These are phyloP conservation scores for Netelia virgata DNA, from an alignment of 2,888 invertebrate species.

Conservation along the genomic window DNA sequence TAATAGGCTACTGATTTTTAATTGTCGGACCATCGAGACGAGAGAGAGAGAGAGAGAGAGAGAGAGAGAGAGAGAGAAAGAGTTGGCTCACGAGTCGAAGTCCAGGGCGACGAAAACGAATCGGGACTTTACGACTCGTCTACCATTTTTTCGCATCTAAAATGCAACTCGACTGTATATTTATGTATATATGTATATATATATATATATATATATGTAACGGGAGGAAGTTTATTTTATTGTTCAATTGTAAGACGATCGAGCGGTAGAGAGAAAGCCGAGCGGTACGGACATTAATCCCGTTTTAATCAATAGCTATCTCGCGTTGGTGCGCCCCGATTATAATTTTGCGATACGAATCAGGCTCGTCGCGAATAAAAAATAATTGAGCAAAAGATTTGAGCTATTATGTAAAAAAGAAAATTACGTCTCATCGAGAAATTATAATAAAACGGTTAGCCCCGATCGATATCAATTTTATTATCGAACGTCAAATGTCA, in stretches of 20 bases:
- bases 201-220: conserved; percentile 36
- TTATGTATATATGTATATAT: conserved; percentile 5
- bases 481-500: no score
- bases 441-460: no score
- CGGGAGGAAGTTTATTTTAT: conserved; percentile 53
- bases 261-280: neutral
- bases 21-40: conserved; percentile 13
- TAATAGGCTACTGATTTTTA: conserved; percentile 41
- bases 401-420: no score
- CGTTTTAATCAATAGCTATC: conserved; percentile 65
- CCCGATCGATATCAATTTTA: no score
- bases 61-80: conserved; percentile 16
- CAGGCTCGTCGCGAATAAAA: conserved; percentile 12
- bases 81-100: conserved; percentile 17
- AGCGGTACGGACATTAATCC: conserved; percentile 52
- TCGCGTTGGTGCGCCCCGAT: conserved; percentile 45
- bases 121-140: conserved; percentile 66
- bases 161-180: conserved; percentile 36
- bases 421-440: no score
- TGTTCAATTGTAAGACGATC: conserved; percentile 40
- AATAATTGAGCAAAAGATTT: neutral
- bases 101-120: conserved; percentile 70
- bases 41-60: no score
- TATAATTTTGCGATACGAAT: conserved; percentile 68
- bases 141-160: conserved; percentile 64